phyloP scores from a whole-genome alignment of 2,888 invertebrate genomes.

The Seladonia tumulorum region DNA sequence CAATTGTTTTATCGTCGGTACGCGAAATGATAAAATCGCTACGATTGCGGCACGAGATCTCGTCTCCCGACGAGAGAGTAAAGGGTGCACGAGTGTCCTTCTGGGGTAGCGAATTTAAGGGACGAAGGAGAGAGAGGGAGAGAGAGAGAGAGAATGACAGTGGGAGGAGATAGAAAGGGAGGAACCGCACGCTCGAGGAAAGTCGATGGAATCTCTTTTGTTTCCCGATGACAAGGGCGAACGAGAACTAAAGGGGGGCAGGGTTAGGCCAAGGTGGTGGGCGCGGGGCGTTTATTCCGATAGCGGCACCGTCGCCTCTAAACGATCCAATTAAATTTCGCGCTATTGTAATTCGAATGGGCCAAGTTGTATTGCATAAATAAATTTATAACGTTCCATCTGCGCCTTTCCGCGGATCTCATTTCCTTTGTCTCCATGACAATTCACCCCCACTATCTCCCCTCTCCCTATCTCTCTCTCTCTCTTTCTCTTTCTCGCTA shows the following conservation, averaged over 20 bases:
- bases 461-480: constrained; percentile 20
- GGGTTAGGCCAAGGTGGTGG: constrained; percentile 29
- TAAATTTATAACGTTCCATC: constrained; percentile 75
- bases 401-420: constrained; percentile 63
- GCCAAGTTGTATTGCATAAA: constrained; percentile 75
- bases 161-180: constrained; percentile 24
- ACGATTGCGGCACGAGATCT: constrained; percentile 25
- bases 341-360: constrained; percentile 75
- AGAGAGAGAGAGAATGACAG: constrained; percentile 27
- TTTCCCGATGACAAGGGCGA: constrained; percentile 55
- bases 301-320: constrained; percentile 55
- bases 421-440: constrained; percentile 63
- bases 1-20: constrained; percentile 36
- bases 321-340: constrained; percentile 76
- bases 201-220: constrained; percentile 67
- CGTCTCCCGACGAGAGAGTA: neutral
- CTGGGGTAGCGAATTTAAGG: constrained; percentile 54
- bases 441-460: constrained; percentile 34
- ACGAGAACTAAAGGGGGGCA: constrained; percentile 14
- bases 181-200: constrained; percentile 46
- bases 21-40: constrained; percentile 50
- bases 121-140: constrained; percentile 38
- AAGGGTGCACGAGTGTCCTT: constrained; percentile 36
- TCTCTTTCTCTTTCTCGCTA: neutral
- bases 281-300: constrained; percentile 58